Evolutionary conservation across 2,888 invertebrate species (phyloP).

Genomic region (Agrotis ipsilon): DNA sequence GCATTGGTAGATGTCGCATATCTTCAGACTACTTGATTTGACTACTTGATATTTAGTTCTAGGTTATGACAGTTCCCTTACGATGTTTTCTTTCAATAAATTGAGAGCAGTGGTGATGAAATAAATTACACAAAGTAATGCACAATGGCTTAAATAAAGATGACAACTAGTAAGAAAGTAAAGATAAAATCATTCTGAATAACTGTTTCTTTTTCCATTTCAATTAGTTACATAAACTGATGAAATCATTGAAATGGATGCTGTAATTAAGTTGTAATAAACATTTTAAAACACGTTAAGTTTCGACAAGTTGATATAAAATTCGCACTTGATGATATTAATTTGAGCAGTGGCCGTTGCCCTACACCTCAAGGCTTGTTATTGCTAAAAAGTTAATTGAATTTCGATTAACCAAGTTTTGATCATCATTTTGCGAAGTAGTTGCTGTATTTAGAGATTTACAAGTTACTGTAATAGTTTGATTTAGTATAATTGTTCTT

Average conservation of each 20-base stretch:
- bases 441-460: conserved; percentile 5
- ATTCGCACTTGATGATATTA: conserved; percentile 45
- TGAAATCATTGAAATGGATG: conserved; percentile 17
- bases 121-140: too few species aligned
- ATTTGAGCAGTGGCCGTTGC: conserved; percentile 25
- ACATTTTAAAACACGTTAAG: conserved; percentile 35
- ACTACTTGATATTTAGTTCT: too few species aligned
- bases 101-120: too few species aligned
- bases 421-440: neutral
- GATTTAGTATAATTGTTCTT: neutral
- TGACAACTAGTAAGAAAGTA: too few species aligned
- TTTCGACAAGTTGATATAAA: conserved; percentile 29
- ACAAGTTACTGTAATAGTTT: neutral
- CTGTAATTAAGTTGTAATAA: conserved; percentile 19
- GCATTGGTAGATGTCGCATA: too few species aligned
- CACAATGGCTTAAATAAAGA: too few species aligned
- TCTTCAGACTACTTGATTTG: too few species aligned
- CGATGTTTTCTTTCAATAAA: too few species aligned
- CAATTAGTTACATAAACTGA: conserved; percentile 11
- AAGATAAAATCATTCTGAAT: too few species aligned
- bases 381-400: conserved; percentile 51
- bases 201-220: neutral
- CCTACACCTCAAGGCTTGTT: conserved; percentile 39
- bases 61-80: too few species aligned
- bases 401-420: conserved; percentile 10